Evolutionary conservation across 1,140 invertebrate species (phyloP), one percentile per base, ranked within the genome.

Genomic region (Scylla paramamosain): DNA sequence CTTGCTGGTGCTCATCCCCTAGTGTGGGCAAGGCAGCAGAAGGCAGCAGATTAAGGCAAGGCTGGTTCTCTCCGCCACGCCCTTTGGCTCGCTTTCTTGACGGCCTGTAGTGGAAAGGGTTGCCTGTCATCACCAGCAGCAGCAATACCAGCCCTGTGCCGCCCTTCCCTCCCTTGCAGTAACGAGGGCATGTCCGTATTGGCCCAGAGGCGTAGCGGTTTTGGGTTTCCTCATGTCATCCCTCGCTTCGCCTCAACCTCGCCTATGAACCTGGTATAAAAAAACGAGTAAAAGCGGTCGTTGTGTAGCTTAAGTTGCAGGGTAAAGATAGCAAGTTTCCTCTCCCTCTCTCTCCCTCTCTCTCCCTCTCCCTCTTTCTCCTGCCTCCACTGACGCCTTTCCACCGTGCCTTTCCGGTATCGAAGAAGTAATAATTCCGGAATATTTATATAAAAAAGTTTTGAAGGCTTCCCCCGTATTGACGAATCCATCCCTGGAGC

Each of bases 331-430:
- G 20, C 2, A 77, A 77, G 67, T 20, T 59, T 31, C 31, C 45
- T 91, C 89, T 88, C 86, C 32, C 86, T 88, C 86, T 88, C 86
- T 88, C 86, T 88, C 86, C 32, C 86, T 88, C 86, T 88, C 86
- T 88, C 86, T 88, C 86, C 32, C 86, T 88, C 86, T 88, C 86
- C 32, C 86, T 59, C 29, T 32, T 25, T 91, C 20, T n/a, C 25
- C 6, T 0, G 67, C 67, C 20, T n/a, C 67, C 20, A 77, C 67
- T 77, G 67, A n/a, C 67, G 67, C 20, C 67, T 77, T 77, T 77
- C 67, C 67, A 77, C 20, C 67, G 67, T 20, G 67, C 67, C 67
- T 25, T 77, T n/a, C 67, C 67, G 4, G 20, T 77, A 77, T 77
- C 67, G 67, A n/a, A 77, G 67, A 77, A 77, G 67, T 77, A 25